Conservation (phyloP, 1,140 invertebrate species). For the Lanistes nyassanus region DNA sequence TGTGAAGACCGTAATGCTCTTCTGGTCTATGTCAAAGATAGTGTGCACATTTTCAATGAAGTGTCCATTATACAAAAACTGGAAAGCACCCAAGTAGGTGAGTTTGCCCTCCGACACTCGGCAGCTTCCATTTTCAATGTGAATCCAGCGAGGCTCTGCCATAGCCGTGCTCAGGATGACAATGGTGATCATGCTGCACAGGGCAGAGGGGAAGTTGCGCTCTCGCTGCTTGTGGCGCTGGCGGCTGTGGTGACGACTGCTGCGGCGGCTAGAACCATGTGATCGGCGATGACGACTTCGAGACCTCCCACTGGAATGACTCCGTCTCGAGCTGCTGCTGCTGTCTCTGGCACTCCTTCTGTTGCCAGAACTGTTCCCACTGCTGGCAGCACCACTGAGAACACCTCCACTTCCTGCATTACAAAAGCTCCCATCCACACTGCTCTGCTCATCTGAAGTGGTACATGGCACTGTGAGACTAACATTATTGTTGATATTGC, state of each 20-base stretch:
- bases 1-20: constrained; percentile 10
- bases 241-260: constrained; percentile 33
- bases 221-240: constrained; percentile 52
- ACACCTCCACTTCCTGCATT: neutral
- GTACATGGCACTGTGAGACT: neutral
- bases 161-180: constrained; percentile 59
- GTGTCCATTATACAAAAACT: constrained; percentile 59
- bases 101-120: constrained; percentile 25
- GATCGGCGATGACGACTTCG: constrained; percentile 41
- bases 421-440: neutral
- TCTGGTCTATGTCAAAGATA: constrained; percentile 14
- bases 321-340: constrained; percentile 32
- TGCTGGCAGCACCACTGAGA: neutral
- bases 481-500: constrained; percentile 22
- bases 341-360: constrained; percentile 4
- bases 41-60: constrained; percentile 34
- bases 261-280: constrained; percentile 29
- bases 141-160: constrained; percentile 59
- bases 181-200: constrained; percentile 60
- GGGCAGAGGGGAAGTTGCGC: constrained; percentile 57
- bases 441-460: neutral
- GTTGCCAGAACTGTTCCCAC: neutral
- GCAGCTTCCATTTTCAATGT: constrained; percentile 19
- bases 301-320: constrained; percentile 42
- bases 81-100: constrained; percentile 50